Conservation (phyloP, 2,888 invertebrate species). For the Acronicta alni region DNA sequence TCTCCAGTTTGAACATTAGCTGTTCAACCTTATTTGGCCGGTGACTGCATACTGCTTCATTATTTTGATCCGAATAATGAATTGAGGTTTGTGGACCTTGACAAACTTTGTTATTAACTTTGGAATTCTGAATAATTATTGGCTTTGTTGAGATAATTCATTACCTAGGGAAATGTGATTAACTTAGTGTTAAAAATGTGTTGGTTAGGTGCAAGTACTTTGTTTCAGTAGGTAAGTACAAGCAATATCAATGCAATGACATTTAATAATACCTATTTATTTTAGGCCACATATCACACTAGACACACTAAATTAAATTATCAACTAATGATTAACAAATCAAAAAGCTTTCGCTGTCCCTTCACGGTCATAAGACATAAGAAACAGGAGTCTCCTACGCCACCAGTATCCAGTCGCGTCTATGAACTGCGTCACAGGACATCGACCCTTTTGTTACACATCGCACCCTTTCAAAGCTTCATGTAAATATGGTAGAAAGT, state of each 20-base stretch:
- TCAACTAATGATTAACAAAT: neutral
- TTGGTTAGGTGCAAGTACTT: no score
- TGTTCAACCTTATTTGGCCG: slow-evolving; percentile 5
- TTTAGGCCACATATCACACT: no score
- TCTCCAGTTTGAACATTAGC: slow-evolving; percentile 9
- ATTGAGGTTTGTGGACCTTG: slow-evolving; percentile 1
- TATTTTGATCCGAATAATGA: slow-evolving; percentile 3
- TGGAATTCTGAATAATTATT: slow-evolving; percentile 9
- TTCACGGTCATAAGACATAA: slow-evolving; percentile 7
- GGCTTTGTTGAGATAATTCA: neutral
- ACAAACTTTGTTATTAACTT: slow-evolving; percentile 5
- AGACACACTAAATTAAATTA: neutral
- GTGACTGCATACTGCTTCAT: slow-evolving; percentile 2
- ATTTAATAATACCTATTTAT: no score
- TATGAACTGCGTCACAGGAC: slow-evolving; percentile 40
- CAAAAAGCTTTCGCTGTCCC: neutral
- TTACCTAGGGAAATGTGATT: no score
- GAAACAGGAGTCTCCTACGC: slow-evolving; percentile 1
- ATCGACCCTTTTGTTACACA: slow-evolving; percentile 33
- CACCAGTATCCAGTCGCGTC: slow-evolving; percentile 18
- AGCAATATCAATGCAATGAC: no score
- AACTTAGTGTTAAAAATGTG: no score
- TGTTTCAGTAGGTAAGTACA: no score
- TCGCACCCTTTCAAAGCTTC: slow-evolving; percentile 37
- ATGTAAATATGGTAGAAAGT: slow-evolving; percentile 7